Conservation (phyloP, 2,888 invertebrate genomes). For the Ceratothoa steindachneri region DNA sequence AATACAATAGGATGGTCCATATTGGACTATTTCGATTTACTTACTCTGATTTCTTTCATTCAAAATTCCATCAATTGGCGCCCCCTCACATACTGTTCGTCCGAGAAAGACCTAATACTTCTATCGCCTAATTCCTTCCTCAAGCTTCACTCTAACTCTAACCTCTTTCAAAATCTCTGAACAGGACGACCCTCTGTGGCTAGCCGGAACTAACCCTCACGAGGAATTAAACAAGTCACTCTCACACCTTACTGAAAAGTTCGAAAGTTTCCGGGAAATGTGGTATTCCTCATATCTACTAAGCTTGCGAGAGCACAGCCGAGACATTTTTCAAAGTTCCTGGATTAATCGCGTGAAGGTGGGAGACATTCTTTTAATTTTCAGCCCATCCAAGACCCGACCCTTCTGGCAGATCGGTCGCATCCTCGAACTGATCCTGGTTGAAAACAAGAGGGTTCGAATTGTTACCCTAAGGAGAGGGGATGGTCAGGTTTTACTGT, state of each 20-base stretch:
- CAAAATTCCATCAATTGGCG: background rate
- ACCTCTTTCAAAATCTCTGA: too few species aligned
- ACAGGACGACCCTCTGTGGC: background rate
- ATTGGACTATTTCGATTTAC: background rate
- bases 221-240: background rate
- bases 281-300: background rate
- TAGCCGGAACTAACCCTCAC: background rate
- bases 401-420: background rate
- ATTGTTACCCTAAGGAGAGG: background rate
- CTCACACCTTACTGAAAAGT: background rate
- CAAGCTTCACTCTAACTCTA: background rate
- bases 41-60: background rate
- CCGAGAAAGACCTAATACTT: background rate
- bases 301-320: background rate
- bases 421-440: background rate
- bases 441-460: background rate
- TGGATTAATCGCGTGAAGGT: background rate
- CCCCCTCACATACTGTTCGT: background rate
- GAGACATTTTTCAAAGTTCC: background rate
- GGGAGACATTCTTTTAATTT: background rate
- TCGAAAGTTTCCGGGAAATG: background rate
- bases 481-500: background rate
- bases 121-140: background rate
- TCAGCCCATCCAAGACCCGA: background rate
- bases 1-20: background rate